Evolutionary conservation across 2,888 invertebrate genomes (phyloP).

Genomic region (Formica aserva): DNA sequence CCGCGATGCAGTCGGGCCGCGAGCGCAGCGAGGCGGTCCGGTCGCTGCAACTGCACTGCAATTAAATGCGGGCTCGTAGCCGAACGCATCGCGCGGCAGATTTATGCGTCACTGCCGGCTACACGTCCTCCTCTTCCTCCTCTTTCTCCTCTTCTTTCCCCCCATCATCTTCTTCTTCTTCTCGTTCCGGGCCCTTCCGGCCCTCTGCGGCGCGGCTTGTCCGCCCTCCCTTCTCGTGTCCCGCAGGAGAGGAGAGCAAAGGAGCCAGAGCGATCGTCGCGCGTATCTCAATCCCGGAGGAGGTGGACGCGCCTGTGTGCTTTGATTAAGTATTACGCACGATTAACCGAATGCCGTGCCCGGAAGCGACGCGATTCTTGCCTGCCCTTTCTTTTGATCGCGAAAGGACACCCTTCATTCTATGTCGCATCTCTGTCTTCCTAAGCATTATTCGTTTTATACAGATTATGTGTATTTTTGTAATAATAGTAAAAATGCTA

Average conservation of each 20-base stretch:
- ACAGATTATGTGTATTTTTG: background rate
- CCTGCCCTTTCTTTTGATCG: background rate
- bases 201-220: constrained; percentile 13
- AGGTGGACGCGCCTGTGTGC: constrained; percentile 58
- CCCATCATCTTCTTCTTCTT: constrained; percentile 37
- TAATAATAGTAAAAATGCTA: background rate
- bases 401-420: constrained; percentile 14
- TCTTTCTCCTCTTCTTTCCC: background rate
- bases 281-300: constrained; percentile 76
- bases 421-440: constrained; percentile 6
- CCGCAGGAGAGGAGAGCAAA: background rate
- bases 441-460: background rate
- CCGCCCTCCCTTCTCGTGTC: constrained; percentile 31
- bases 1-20: constrained; percentile 42
- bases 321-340: constrained; percentile 77
- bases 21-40: constrained; percentile 66
- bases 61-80: constrained; percentile 73
- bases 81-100: constrained; percentile 64
- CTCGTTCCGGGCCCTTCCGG: constrained; percentile 47
- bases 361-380: constrained; percentile 29
- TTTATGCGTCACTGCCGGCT: constrained; percentile 76
- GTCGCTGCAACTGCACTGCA: constrained; percentile 66
- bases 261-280: constrained; percentile 65
- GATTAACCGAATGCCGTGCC: constrained; percentile 70
- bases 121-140: background rate